Base-by-base conservation (phyloP, 2,888 invertebrate genomes). In the Phasia obesa region DNA sequence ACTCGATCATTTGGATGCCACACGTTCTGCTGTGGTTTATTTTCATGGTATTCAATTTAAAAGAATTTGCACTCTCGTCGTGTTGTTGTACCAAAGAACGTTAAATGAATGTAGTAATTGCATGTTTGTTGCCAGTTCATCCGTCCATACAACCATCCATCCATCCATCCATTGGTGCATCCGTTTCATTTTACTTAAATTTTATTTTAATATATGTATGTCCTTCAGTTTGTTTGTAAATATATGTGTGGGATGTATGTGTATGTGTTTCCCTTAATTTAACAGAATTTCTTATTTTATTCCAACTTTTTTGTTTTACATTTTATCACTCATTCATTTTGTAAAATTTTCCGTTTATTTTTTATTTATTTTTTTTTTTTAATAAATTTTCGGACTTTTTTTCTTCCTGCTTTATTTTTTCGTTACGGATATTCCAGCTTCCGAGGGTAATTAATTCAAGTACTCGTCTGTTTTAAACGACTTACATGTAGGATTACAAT, bases 401-500 rank as follows among this genome's bases (percentile, higher is more conserved):
- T 65, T 27, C 42, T 42, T 38, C 0, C 38, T 6, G 2, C 11
- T 62, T 47, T 35, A 17, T 23, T 60, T 44, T 64, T 59, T 75
- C 49, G 42, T 79, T 83, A 79, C 79, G 79, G 79, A 79, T 83
- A 79, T 84, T 73, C 75, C 87, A 88, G 89, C 88, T 89, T 89
- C 90, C 89, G 89, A 87, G 88, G 90, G 88, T 89, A 89, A 89
- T 89, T 89, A 89, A 89, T 89, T 89, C 90, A 89, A 90, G 89
- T 89, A 90, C 89, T 90, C 90, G 87, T 90, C 91, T 90, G 91
- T 90, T 90, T 90, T 90, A 90, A 90, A 91, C 89, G 90, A 91
- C 90, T 91, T 91, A 90, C 90, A 90, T 88, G 88, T 87, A 87
- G 91, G 90, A 90, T 90, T 91, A 90, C 90, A 91, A 91, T 90